Base-by-base conservation (phyloP, 2,888 invertebrate genomes). In the Branchinecta sandiegonensis region DNA sequence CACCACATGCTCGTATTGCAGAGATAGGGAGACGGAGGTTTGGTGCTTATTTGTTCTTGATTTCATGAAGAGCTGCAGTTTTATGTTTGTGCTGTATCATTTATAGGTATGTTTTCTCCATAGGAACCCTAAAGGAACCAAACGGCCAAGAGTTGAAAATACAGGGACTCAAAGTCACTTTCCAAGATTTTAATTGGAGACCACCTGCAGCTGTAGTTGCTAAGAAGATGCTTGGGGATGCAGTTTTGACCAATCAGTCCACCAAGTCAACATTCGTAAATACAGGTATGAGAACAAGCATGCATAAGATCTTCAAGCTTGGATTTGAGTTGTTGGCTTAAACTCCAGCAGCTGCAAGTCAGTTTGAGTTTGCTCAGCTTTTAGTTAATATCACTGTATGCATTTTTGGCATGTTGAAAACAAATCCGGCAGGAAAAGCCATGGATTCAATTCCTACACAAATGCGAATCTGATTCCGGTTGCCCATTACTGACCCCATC, bases 111-210 rank as follows among this genome's bases (percentile, higher is more conserved):
- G n/a, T 66, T 56, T 66, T 66, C 68, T 14, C 72, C 72, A 11
- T 73, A 80, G 80, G 77, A 69, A 77, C 78, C 64, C 78, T 80
- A 65, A 74, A 77, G 70, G 80, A 81, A 73, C 78, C 79, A n/a
- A 77, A 75, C 69, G 78, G 78, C 73, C 75, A 75, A 23, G 72
- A 75, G 6, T 77, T 77, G 68, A 74, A 74, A 7, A 74, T 80
- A 17, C 75, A 76, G 67, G 76, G 77, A 70, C 73, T 80, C 56
- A 74, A 76, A 17, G 73, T 80, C 66, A 75, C 73, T 14, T 75
- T 78, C 69, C 75, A 75, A 69, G 79, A 80, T 71, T 76, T 79
- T 74, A 76, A 76, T 65, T 73, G 74, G 70, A 76, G 76, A 67
- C 73, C 75, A 11, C 67, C 69, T 5, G 67, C 68, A 50, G 46